Base-by-base conservation (phyloP, 2,113 vertebrate genomes). In the Hemicordylus capensis region DNA sequence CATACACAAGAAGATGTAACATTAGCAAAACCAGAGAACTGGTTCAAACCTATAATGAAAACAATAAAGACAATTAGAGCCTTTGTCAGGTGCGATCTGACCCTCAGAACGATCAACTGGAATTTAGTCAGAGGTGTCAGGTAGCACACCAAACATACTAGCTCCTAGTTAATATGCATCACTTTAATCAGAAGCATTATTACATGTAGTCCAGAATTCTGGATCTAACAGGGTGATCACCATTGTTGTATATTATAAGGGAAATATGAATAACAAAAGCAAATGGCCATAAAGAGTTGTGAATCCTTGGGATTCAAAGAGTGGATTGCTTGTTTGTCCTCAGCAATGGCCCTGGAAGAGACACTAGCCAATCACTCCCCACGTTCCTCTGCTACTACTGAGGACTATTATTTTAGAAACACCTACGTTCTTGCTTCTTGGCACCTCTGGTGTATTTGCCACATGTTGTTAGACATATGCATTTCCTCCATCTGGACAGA, bases 241-340 rank as follows among this genome's bases (percentile, higher is more conserved):
- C 48, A 42, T 46, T 82, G 85, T 28, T 83, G 73, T 87, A 91
- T 85, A 88, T 88, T 93, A 89, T 81, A 89, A 91, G 85, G 91
- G 81, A 74, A 89, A 63, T 39, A 83, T 77, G 88, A 93, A 91
- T 90, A 79, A 92, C 83, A 87, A 74, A 44, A 22, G 89, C 88
- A 72, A 86, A 88, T 93, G 91, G 90, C 87, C 92, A 93, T 74
- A n/a, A 64, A 26, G 28, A 20, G 28, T 28, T 31, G n/a, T 42
- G 58, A 59, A 59, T 82, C 19, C 12, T 82, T 31, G 44, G 70
- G 44, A 56, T 15, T 7, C 6, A 34, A 74, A 28, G 70, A 81
- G 19, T 81, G 26, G 20, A 4, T 19, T 74, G 56, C 5, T 39
- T 34, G 39, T 77, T 77, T 66, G 34, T 54, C 72, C 22, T 64